phyloP scores from a whole-genome alignment of 2,888 invertebrate genomes.

The Drosophila buzzatii region DNA sequence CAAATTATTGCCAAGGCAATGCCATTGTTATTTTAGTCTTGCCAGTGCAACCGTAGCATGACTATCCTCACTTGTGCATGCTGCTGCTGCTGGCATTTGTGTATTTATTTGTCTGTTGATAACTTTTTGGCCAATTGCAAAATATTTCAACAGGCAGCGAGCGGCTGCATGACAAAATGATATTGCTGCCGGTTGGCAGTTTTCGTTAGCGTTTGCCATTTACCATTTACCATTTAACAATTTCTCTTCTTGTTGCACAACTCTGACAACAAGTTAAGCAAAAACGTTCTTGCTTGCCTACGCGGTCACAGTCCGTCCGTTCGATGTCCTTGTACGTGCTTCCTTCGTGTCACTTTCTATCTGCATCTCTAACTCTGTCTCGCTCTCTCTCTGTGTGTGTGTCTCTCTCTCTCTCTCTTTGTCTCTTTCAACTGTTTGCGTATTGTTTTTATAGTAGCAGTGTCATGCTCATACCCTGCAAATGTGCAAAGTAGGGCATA shows the following conservation, averaged over 20 bases:
- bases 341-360: slow-evolving; percentile 27
- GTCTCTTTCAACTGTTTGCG: slow-evolving; percentile 3
- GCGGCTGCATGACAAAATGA: slow-evolving; percentile 29
- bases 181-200: slow-evolving; percentile 48
- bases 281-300: slow-evolving; percentile 22
- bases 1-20: slow-evolving; percentile 20
- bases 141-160: slow-evolving; percentile 44
- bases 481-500: not conserved
- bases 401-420: not conserved
- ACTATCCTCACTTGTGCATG: not conserved
- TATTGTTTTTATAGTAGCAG: slow-evolving; percentile 40
- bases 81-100: slow-evolving; percentile 19
- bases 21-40: not conserved
- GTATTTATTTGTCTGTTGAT: slow-evolving; percentile 56
- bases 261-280: slow-evolving; percentile 20
- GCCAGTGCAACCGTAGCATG: slow-evolving; percentile 1
- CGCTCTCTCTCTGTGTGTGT: not conserved
- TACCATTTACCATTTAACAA: slow-evolving; percentile 6
- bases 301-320: slow-evolving; percentile 11
- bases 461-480: slow-evolving; percentile 23
- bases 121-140: slow-evolving; percentile 61
- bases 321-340: slow-evolving; percentile 28
- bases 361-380: not conserved
- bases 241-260: slow-evolving; percentile 25
- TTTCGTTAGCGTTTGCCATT: slow-evolving; percentile 48